Base-by-base conservation (phyloP, 2,888 invertebrate species). In the Muschampia plurimacula region DNA sequence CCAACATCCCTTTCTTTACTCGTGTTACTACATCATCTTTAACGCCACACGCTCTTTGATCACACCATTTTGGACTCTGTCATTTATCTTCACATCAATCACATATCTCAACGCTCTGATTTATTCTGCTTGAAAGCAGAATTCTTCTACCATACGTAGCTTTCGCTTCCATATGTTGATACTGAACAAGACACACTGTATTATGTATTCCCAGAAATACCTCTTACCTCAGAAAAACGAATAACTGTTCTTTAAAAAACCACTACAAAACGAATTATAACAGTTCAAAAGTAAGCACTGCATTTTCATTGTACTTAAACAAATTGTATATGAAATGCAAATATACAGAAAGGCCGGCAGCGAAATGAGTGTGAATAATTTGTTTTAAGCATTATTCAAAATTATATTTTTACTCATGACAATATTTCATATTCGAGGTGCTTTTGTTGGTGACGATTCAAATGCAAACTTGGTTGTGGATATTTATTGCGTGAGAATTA, bases 321-420 rank as follows among this genome's bases (percentile, higher is more conserved):
- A 64, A 64, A 64, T 63, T 44, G 41, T 63, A 15, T 59, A 67
- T 63, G 22, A 67, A 67, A 67, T 67, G 46, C 15, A 22, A 44
- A 59, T 44, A 59, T n/a, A 28, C 59, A n/a, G 59, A 59, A 52
- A 7, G 32, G 59, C 32, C 59, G 3, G 22, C 8, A 2, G 59
- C 44, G 13, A 59, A 67, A 67, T 60, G 59, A 67, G 13, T 28
- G 59, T 59, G 41, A 67, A 32, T 49, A 55, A 67, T 67, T 59
- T 59, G 28, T 44, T 59, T 46, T 59, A 67, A 67, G 15, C 12
- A 59, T 46, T 59, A 59, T 59, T 46, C 32, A 59, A n/a, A 67
- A 67, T 46, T 67, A n/a, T 28, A 46, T 67, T 67, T 59, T 59
- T 46, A 41, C 44, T 13, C 59, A 12, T 46, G 55, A 67, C 59